A percentile compares a stretch with the other conserved stretches of the same genome.
Conservation (phyloP, 2,113 vertebrate genomes). For the Gobio gobio region DNA sequence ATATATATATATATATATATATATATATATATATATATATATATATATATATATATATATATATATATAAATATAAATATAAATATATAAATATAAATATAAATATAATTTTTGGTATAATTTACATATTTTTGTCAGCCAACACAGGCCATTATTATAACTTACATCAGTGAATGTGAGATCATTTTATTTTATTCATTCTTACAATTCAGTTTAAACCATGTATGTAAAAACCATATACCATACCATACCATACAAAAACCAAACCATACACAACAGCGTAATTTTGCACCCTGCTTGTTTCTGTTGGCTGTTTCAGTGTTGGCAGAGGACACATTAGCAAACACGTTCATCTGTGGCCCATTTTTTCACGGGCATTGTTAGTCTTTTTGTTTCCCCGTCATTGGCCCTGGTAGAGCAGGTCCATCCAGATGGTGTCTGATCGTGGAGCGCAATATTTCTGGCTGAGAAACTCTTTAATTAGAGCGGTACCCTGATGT, state of each 20-base stretch:
- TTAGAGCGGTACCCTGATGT: constrained; percentile 16
- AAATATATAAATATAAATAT: too few species aligned
- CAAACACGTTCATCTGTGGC: constrained; percentile 21
- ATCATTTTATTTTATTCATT: not conserved
- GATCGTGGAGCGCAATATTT: constrained; percentile 18
- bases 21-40: too few species aligned
- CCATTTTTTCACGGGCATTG: constrained; percentile 18
- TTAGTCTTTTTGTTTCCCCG: constrained; percentile 17
- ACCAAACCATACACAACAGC: too few species aligned
- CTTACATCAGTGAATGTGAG: not conserved
- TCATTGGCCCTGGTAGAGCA: constrained; percentile 5
- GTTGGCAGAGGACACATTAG: constrained; percentile 17
- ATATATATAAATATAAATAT: too few species aligned
- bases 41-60: too few species aligned
- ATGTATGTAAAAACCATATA: not conserved
- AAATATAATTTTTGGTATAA: too few species aligned
- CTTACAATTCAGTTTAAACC: not conserved
- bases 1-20: too few species aligned
- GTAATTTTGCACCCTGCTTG: constrained; percentile 32
- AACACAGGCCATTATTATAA: not conserved
- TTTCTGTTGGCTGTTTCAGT: constrained; percentile 26
- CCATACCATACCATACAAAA: too few species aligned
- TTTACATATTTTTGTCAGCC: too few species aligned
- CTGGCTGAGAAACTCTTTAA: constrained; percentile 29
- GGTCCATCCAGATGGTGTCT: constrained; percentile 32